Base-by-base conservation (phyloP, 2,888 invertebrate species). In the Zonitis immaculata region DNA sequence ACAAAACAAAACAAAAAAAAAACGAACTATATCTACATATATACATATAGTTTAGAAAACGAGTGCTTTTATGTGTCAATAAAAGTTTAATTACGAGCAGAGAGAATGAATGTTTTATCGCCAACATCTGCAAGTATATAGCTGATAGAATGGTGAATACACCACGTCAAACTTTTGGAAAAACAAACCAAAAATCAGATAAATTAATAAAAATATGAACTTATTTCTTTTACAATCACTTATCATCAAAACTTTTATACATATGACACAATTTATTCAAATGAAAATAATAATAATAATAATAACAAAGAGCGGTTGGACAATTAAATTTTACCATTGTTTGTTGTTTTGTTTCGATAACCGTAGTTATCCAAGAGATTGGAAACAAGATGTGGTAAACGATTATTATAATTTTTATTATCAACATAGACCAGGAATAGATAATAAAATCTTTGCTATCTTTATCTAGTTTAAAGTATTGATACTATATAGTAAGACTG, bases 11-110 rank as follows among this genome's bases (percentile, higher is more conserved):
- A n/a, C n/a, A n/a, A n/a, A n/a, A n/a, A n/a, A n/a, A n/a, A n/a
- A n/a, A n/a, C n/a, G n/a, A n/a, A n/a, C n/a, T n/a, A n/a, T n/a
- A n/a, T n/a, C n/a, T n/a, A n/a, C n/a, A 62, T 63, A 57, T 59
- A 63, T 61, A 60, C 62, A 57, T 60, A 63, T 62, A 65, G 63
- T 63, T 66, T 58, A 51, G 54, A 58, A 57, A 65, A 65, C 58
- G 63, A 61, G 55, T 60, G 61, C 58, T 65, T 66, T 65, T 65
- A 67, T 63, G 60, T 52, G 53, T 59, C 62, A 64, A 66, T 67
- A 67, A 67, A 67, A 65, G 64, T 66, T 66, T 67, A 67, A 67
- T 67, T 67, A 63, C 65, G 65, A 62, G 65, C 59, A 46, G 51
- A 9, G n/a, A 52, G 56, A 59, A 59, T 51, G 58, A 60, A 54